These are phyloP conservation scores for Cirrhinus molitorella DNA, from an alignment of 2,797 vertebrate species.

Conservation along the genomic window DNA sequence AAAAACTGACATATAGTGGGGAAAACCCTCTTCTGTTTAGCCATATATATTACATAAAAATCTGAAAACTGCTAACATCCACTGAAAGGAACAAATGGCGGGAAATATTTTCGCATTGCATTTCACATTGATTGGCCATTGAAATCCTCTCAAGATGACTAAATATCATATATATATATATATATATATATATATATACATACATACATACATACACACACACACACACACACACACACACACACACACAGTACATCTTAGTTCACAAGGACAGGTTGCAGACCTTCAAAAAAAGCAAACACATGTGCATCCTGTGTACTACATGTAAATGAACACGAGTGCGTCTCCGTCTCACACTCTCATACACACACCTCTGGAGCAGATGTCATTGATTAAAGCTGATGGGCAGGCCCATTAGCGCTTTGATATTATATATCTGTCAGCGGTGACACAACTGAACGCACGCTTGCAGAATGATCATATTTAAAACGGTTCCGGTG, in stretches of 20 bases:
- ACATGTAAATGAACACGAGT: slow-evolving; percentile 33
- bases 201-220: too few species aligned
- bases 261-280: neutral
- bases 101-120: too few species aligned
- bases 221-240: too few species aligned
- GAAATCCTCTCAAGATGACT: too few species aligned
- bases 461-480: slow-evolving; percentile 79
- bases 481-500: slow-evolving; percentile 83
- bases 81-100: too few species aligned
- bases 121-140: too few species aligned
- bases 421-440: slow-evolving; percentile 80
- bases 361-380: slow-evolving; percentile 55
- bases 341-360: slow-evolving; percentile 47
- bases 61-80: too few species aligned
- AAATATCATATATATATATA: too few species aligned
- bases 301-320: slow-evolving; percentile 2
- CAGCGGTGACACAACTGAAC: slow-evolving; percentile 76
- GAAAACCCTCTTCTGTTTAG: neutral
- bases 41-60: too few species aligned
- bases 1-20: neutral
- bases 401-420: slow-evolving; percentile 82
- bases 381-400: slow-evolving; percentile 78
- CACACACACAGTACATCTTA: neutral
- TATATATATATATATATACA: too few species aligned
- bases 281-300: slow-evolving; percentile 3